A percentile compares a stretch with the other conserved stretches of the same genome.
Conservation (phyloP, 2,113 vertebrate genomes). For the Genyomyrus donnyi region DNA sequence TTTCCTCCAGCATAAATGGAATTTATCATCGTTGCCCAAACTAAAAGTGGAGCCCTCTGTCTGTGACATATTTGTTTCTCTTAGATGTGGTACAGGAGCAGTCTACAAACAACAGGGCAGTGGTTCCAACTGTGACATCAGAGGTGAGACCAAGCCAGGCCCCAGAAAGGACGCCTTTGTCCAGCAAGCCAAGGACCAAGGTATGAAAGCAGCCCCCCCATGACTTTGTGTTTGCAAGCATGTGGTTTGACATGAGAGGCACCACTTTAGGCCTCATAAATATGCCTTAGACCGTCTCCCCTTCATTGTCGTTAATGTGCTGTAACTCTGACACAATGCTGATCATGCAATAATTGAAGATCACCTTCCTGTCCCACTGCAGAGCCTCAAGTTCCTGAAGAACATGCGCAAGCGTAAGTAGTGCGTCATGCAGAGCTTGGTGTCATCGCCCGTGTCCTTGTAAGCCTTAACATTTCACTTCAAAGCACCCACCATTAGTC, state of each 20-base stretch:
- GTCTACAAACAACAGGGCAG: slow-evolving; percentile 1
- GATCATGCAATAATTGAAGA: background rate
- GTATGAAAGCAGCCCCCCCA: slow-evolving; percentile 31
- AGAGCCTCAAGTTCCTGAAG: slow-evolving; percentile 60
- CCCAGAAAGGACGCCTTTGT: slow-evolving; percentile 35
- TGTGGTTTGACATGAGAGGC: background rate
- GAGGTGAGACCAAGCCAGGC: slow-evolving; percentile 31
- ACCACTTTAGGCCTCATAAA: background rate
- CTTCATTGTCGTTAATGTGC: background rate
- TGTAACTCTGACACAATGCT: background rate
- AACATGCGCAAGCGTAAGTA: slow-evolving; percentile 51
- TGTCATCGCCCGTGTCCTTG: background rate
- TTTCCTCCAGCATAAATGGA: background rate
- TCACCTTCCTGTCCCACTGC: slow-evolving; percentile 1
- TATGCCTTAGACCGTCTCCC: background rate
- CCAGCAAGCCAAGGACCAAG: slow-evolving; percentile 43
- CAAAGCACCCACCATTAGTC: background rate
- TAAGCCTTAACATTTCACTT: background rate
- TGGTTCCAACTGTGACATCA: background rate
- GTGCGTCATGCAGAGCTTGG: background rate
- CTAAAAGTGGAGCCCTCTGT: background rate
- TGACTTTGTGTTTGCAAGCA: background rate
- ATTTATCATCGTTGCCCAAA: background rate
- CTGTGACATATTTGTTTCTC: background rate
- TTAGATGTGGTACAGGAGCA: slow-evolving; percentile 25